A percentile compares a stretch with the other conserved stretches of the same genome.
phyloP scores from a whole-genome alignment of 2,797 vertebrate genomes.

The Acestrorhynchus altus region DNA sequence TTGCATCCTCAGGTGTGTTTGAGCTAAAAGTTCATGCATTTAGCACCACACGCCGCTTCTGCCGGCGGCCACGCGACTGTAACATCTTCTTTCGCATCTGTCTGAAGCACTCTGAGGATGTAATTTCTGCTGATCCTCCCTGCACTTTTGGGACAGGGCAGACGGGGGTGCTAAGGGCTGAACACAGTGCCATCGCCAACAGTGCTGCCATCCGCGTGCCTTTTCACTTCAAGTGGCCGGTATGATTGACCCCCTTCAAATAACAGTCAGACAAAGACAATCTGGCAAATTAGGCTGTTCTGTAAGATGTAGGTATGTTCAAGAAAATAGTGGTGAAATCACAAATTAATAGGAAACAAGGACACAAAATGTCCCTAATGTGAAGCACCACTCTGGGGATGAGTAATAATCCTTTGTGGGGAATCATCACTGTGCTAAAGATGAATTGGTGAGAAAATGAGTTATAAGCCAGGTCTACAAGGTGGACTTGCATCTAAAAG shows the following conservation, averaged over 20 bases:
- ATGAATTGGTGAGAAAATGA: no score
- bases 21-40: constrained; percentile 88
- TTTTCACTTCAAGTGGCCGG: constrained; percentile 90
- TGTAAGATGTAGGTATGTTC: no score
- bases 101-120: constrained; percentile 83
- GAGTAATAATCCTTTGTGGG: no score
- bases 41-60: constrained; percentile 74
- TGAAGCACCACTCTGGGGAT: no score
- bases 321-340: no score
- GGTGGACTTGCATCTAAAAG: no score
- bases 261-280: no score
- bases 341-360: no score
- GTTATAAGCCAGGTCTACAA: no score
- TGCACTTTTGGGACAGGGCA: constrained; percentile 86
- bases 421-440: no score
- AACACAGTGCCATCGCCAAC: constrained; percentile 76
- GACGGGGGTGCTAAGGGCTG: constrained; percentile 78
- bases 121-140: constrained; percentile 82
- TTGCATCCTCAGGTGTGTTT: constrained; percentile 81
- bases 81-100: constrained; percentile 88
- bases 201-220: constrained; percentile 82
- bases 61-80: constrained; percentile 78
- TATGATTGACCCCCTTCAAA: constrained; percentile 50
- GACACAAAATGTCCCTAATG: no score
- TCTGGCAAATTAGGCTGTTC: no score